These are phyloP conservation scores for Oxyscelio sp. DNA, from an alignment of 2,888 invertebrate genomes.

Conservation along the genomic window DNA sequence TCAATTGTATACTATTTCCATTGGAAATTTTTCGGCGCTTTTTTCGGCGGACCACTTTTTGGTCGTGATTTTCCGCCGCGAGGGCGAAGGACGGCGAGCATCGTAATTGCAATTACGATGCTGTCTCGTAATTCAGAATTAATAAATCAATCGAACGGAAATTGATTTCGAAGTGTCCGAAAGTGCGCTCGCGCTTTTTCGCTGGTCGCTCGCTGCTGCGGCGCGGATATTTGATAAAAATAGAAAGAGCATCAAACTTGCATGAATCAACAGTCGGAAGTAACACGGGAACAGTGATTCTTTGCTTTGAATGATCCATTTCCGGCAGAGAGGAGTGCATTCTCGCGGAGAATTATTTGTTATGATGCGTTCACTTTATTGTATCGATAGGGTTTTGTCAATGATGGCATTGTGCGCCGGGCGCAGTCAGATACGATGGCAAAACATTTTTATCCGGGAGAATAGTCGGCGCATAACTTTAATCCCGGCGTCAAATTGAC, in stretches of 20 bases:
- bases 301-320: constrained; percentile 68
- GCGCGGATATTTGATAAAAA: constrained; percentile 16
- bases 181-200: not conserved
- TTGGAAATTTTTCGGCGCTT: constrained; percentile 29
- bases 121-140: not conserved
- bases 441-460: constrained; percentile 39
- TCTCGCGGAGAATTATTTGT: constrained; percentile 65
- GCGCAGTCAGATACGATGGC: constrained; percentile 42
- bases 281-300: constrained; percentile 61
- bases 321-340: constrained; percentile 69
- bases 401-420: constrained; percentile 37
- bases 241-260: constrained; percentile 45
- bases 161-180: constrained; percentile 18
- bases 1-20: constrained; percentile 38
- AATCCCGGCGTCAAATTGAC: constrained; percentile 48
- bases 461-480: constrained; percentile 42
- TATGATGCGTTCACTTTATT: constrained; percentile 63
- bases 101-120: constrained; percentile 6
- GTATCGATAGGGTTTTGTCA: constrained; percentile 68
- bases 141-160: constrained; percentile 29
- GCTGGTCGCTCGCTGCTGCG: not conserved
- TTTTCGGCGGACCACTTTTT: constrained; percentile 1
- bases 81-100: not conserved
- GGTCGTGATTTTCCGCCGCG: not conserved
- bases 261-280: constrained; percentile 66